Evolutionary conservation across 2,888 invertebrate genomes (phyloP).

Genomic region (Hyalella azteca): DNA sequence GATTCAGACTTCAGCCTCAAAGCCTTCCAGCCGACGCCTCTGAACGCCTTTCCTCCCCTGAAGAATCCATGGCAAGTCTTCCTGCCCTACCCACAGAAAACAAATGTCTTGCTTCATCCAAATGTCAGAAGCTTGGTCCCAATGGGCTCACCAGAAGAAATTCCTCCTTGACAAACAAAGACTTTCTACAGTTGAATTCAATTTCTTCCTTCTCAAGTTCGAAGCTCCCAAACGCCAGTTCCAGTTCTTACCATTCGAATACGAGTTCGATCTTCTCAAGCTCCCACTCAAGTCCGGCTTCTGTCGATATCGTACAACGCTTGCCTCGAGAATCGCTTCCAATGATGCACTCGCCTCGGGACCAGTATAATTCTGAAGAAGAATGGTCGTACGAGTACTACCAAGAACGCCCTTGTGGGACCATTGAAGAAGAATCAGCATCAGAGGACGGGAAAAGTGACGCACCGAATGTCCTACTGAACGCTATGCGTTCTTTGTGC

Average conservation of each 20-base stretch:
- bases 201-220: constrained; percentile 2
- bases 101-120: too few relatives aligned
- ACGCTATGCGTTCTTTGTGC: constrained; percentile 11
- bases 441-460: constrained; percentile 20
- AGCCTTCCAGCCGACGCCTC: too few relatives aligned
- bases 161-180: too few relatives aligned
- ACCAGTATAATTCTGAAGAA: neutral
- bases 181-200: neutral
- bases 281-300: neutral
- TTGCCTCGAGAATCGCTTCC: neutral
- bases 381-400: constrained; percentile 16
- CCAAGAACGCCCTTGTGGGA: constrained; percentile 12
- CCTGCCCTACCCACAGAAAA: too few relatives aligned
- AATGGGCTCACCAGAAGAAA: too few relatives aligned
- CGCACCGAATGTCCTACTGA: neutral
- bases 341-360: neutral
- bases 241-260: neutral
- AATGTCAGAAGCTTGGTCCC: too few relatives aligned
- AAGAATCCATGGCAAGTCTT: too few relatives aligned
- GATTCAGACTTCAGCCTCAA: too few relatives aligned
- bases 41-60: too few relatives aligned
- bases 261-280: neutral
- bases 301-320: neutral
- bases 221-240: neutral
- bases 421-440: constrained; percentile 27